These are phyloP conservation scores for Mya arenaria DNA, from an alignment of 1,140 invertebrate species.

Conservation along the genomic window DNA sequence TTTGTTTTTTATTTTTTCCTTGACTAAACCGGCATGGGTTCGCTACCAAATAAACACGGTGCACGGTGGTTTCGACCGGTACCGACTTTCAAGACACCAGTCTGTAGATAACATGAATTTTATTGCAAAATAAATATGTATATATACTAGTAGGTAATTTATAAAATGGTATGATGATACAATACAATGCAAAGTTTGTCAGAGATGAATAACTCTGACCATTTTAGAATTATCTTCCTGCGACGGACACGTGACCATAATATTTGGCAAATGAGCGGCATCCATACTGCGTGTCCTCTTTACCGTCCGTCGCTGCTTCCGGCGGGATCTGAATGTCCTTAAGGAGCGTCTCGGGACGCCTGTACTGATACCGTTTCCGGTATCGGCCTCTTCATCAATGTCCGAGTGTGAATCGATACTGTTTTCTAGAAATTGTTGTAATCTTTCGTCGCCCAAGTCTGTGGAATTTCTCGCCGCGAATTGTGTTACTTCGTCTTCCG, in stretches of 20 bases:
- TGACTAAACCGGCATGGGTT: no score
- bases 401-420: not conserved
- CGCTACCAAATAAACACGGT: no score
- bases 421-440: conserved; percentile 32
- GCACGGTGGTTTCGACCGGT: no score
- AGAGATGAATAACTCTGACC: no score
- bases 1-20: no score
- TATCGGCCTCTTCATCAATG: not conserved
- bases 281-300: conserved; percentile 17
- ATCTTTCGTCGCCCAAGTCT: conserved; percentile 29
- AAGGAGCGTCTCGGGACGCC: conserved; percentile 6
- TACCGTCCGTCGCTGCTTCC: conserved; percentile 12
- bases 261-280: conserved; percentile 12
- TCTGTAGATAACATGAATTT: no score
- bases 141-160: no score
- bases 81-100: no score
- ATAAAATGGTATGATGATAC: no score
- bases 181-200: no score
- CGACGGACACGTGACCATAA: not conserved
- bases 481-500: not conserved
- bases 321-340: conserved; percentile 21
- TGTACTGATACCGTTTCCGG: not conserved
- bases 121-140: no score
- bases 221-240: conserved; percentile 17
- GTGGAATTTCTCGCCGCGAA: not conserved